Evolutionary conservation across 2,113 vertebrate genomes (phyloP).

Genomic region (Onychorhynchus coronatus): DNA sequence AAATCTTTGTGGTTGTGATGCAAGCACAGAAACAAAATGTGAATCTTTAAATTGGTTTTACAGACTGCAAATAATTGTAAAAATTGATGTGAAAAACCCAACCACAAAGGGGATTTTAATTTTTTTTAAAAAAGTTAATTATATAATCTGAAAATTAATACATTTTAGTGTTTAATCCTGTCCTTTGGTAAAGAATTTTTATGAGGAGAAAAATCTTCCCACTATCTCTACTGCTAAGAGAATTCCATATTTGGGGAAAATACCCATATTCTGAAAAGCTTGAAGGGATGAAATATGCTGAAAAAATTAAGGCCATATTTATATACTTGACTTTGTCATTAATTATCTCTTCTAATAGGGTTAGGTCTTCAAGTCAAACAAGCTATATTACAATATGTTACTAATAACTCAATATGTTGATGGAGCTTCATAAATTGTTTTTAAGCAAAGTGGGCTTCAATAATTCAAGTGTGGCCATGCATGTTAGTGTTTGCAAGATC

Average conservation of each 20-base stretch:
- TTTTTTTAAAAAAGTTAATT: not conserved
- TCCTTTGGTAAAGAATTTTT: not conserved
- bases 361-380: not conserved
- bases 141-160: not conserved
- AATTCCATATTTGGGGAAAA: not conserved
- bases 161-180: not conserved
- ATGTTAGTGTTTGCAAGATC: not conserved
- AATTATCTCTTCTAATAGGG: not conserved
- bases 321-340: not conserved
- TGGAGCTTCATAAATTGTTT: slow-evolving; percentile 3
- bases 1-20: not conserved
- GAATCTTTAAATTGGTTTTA: not conserved
- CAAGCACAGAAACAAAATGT: not conserved
- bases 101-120: not conserved
- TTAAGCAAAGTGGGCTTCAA: not conserved
- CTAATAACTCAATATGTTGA: not conserved
- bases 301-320: not conserved
- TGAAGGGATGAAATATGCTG: not conserved
- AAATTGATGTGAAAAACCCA: not conserved
- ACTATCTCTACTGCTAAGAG: not conserved
- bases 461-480: not conserved
- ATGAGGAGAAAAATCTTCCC: not conserved
- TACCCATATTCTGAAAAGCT: not conserved
- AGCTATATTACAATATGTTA: not conserved
- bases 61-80: not conserved